Conservation (phyloP, 2,888 invertebrate genomes). For the Steinernema carpocapsae region DNA sequence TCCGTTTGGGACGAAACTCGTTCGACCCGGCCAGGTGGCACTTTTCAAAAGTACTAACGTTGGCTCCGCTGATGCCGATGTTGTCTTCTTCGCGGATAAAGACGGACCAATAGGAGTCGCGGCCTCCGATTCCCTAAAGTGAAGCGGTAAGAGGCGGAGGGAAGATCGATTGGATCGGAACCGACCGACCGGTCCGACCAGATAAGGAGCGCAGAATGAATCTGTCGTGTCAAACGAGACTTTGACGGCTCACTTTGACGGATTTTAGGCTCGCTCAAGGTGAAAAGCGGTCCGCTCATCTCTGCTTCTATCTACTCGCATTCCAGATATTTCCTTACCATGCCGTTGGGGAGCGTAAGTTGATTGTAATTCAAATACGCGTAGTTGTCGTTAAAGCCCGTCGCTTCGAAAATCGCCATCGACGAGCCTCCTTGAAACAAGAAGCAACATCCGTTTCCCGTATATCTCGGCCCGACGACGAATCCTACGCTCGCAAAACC, state of each 20-base stretch:
- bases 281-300: no score
- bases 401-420: constrained; percentile 80
- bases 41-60: constrained; percentile 49
- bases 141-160: background rate
- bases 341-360: constrained; percentile 90
- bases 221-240: no score
- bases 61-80: constrained; percentile 45
- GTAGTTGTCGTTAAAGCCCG: constrained; percentile 85
- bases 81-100: constrained; percentile 55
- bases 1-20: constrained; percentile 43
- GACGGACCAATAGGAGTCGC: constrained; percentile 51
- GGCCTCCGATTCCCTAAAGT: constrained; percentile 54
- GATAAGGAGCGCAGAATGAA: no score
- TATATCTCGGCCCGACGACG: constrained; percentile 50
- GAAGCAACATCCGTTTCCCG: constrained; percentile 77
- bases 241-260: no score
- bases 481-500: constrained; percentile 77
- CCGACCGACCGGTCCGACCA: no score
- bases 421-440: constrained; percentile 82
- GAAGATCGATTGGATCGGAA: no score
- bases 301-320: background rate
- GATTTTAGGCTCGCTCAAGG: no score
- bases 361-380: constrained; percentile 90
- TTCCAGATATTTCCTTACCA: constrained; percentile 71
- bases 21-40: constrained; percentile 49